Conservation (phyloP, 2,888 invertebrate species). For the Epiblema foenella region DNA sequence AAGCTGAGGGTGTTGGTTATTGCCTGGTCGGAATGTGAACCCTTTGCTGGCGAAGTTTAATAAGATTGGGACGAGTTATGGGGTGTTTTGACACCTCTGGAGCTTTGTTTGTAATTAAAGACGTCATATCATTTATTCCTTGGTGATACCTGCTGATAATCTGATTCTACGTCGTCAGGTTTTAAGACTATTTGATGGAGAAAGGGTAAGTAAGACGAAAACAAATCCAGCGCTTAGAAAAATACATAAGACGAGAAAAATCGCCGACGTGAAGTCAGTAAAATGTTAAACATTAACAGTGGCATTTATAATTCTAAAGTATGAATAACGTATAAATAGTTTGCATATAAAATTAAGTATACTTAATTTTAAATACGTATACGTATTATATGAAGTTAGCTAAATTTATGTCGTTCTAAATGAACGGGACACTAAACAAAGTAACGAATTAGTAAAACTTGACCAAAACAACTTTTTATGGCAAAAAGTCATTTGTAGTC, state of each 20-base stretch:
- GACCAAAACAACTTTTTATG: not conserved
- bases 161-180: not conserved
- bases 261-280: no score
- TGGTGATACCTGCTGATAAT: not conserved
- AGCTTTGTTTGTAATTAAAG: conserved; percentile 23
- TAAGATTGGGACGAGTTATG: conserved; percentile 37
- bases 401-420: no score
- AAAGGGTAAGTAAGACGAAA: no score
- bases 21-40: conserved; percentile 40
- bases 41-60: conserved; percentile 39
- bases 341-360: no score
- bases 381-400: no score
- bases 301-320: no score
- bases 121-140: not conserved
- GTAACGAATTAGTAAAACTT: not conserved
- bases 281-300: no score
- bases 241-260: no score
- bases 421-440: not conserved
- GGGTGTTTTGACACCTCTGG: conserved; percentile 23
- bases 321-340: no score
- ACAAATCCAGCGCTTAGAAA: not conserved
- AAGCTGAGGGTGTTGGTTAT: conserved; percentile 68
- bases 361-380: no score
- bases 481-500: conserved; percentile 8
- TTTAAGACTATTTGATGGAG: not conserved